Conservation (phyloP, 2,797 vertebrate genomes). For the Myioborus miniatus region DNA sequence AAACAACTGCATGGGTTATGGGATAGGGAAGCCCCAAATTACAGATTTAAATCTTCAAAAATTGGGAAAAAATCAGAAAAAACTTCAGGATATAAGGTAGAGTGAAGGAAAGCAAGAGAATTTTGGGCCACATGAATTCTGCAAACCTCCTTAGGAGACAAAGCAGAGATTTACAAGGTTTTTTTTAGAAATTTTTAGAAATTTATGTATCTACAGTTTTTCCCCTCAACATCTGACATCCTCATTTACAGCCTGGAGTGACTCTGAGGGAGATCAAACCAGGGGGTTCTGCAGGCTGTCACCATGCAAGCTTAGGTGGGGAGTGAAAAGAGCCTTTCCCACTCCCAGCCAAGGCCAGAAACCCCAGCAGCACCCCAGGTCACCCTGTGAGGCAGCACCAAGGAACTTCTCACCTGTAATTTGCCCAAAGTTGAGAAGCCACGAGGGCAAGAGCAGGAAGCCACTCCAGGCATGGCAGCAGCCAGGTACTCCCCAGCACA, state of each 20-base stretch:
- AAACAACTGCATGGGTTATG: neutral
- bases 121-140: neutral
- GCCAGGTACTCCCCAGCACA: conserved; percentile 56
- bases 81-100: neutral
- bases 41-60: neutral
- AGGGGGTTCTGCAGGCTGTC: neutral
- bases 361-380: neutral
- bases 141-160: neutral
- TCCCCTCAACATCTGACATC: neutral
- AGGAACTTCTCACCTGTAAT: conserved; percentile 83
- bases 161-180: rapidly evolving
- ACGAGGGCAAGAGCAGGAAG: conserved; percentile 81
- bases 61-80: neutral
- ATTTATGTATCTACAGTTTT: neutral
- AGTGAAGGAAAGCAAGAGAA: neutral
- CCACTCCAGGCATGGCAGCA: conserved; percentile 82
- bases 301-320: neutral
- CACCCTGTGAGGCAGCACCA: rapidly evolving
- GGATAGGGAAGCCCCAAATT: neutral
- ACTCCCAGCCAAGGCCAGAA: neutral
- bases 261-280: neutral
- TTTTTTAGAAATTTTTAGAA: neutral
- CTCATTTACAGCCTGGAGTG: neutral
- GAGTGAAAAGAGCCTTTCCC: neutral
- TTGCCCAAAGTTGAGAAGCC: conserved; percentile 81